A percentile compares a stretch with the other conserved stretches of the same genome.
These are phyloP conservation scores for Intellagama lesueurii DNA, from an alignment of 2,797 vertebrate genomes.

Conservation along the genomic window DNA sequence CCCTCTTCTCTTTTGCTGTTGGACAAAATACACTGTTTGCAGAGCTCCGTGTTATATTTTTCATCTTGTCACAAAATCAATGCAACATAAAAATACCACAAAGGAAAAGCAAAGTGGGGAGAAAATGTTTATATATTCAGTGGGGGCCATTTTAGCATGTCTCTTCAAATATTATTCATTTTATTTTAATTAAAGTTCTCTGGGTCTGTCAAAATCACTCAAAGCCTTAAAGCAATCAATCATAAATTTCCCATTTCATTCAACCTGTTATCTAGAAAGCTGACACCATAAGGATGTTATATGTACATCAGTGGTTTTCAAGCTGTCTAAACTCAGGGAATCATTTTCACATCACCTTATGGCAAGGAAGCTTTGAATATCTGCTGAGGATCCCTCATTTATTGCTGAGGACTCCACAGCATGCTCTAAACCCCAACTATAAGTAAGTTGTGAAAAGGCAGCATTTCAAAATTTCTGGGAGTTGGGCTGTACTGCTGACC, in stretches of 20 bases:
- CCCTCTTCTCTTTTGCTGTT: constrained; percentile 54
- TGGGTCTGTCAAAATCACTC: constrained; percentile 33
- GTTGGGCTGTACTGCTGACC: background rate
- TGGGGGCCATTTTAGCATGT: constrained; percentile 13
- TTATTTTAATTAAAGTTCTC: constrained; percentile 47
- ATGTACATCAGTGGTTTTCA: background rate
- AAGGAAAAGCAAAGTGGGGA: constrained; percentile 51
- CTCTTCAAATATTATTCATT: constrained; percentile 29
- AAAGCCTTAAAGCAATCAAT: constrained; percentile 43
- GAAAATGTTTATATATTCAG: constrained; percentile 44
- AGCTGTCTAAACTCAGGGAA: background rate
- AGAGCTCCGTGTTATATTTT: constrained; percentile 57
- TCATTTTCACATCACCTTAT: background rate
- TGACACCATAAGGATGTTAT: background rate
- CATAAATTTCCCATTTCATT: constrained; percentile 35
- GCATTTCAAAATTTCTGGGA: background rate
- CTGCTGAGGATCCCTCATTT: background rate
- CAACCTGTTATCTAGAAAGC: constrained; percentile 9
- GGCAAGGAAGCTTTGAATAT: background rate
- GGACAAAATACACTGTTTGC: constrained; percentile 67
- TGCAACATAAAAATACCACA: constrained; percentile 63
- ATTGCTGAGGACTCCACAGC: background rate
- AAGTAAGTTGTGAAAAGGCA: background rate
- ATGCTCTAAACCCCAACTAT: background rate
- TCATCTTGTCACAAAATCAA: constrained; percentile 70